Percentiles rank a stretch among this genome's conserved stretches.
Conservation (phyloP, 1,140 invertebrate genomes). For the Brachionus plicatilis region DNA sequence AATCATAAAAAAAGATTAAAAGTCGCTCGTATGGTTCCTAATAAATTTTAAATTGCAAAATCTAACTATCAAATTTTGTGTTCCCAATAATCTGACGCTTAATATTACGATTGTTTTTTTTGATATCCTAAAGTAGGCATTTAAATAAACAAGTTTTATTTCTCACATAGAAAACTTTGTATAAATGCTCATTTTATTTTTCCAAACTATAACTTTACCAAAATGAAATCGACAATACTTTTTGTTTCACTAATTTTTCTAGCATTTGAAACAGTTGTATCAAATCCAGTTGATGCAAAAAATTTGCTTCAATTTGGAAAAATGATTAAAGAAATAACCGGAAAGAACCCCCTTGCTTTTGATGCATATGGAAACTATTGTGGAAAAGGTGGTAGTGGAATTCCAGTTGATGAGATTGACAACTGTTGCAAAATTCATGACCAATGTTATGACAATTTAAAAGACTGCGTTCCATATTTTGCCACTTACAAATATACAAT, state of each 20-base stretch:
- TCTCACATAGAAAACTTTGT: neutral
- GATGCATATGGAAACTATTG: conserved; percentile 43
- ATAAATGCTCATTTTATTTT: neutral
- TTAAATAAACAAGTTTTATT: neutral
- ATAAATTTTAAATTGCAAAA: neutral
- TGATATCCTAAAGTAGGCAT: neutral
- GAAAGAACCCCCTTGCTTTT: conserved; percentile 41
- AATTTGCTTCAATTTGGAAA: conserved; percentile 41
- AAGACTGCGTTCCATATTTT: neutral
- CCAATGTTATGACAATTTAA: neutral
- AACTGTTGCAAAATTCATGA: neutral
- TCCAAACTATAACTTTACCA: neutral
- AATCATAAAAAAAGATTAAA: neutral
- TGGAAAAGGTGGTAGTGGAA: conserved; percentile 42
- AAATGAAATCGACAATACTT: neutral
- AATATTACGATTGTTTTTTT: neutral
- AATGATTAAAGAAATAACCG: conserved; percentile 42
- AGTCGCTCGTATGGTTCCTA: neutral
- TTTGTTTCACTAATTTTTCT: neutral
- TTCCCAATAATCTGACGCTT: neutral
- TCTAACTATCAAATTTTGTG: neutral
- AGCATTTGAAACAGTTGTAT: neutral
- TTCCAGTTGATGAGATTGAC: conserved; percentile 42
- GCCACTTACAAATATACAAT: neutral
- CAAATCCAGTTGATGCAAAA: neutral